phyloP scores from a whole-genome alignment of 2,888 invertebrate genomes.

The Hecatera dysodea region DNA sequence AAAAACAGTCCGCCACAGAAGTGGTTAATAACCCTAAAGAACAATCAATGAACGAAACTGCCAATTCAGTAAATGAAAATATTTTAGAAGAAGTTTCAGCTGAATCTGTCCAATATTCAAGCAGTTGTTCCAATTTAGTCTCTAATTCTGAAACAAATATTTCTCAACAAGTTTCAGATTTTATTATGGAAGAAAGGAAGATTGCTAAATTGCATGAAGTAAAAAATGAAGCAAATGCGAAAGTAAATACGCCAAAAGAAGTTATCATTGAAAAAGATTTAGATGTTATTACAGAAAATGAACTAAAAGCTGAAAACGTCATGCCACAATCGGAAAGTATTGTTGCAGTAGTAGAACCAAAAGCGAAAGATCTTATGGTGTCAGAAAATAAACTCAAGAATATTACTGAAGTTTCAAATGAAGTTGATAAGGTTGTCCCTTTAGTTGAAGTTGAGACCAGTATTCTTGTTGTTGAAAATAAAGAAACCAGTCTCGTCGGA shows the following conservation, averaged over 20 bases:
- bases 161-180: constrained; percentile 53
- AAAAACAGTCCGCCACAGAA: constrained; percentile 54
- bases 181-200: constrained; percentile 53
- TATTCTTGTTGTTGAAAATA: constrained; percentile 2
- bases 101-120: background rate
- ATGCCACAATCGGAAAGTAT: constrained; percentile 12
- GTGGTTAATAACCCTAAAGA: constrained; percentile 35
- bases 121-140: constrained; percentile 2
- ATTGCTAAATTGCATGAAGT: constrained; percentile 34
- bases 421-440: constrained; percentile 1
- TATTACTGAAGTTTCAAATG: constrained; percentile 7
- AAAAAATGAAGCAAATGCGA: constrained; percentile 2
- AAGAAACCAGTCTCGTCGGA: constrained; percentile 8
- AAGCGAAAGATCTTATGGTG: background rate
- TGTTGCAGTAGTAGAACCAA: constrained; percentile 16
- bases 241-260: constrained; percentile 10
- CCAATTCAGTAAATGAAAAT: constrained; percentile 25
- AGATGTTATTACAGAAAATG: constrained; percentile 23
- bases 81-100: constrained; percentile 13
- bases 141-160: constrained; percentile 34
- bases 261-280: constrained; percentile 12
- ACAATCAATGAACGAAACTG: constrained; percentile 11
- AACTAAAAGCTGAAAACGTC: constrained; percentile 17
- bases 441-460: constrained; percentile 23
- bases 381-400: constrained; percentile 16